Evolutionary conservation across 2,113 vertebrate genomes (phyloP).

Genomic region (Datnioides undecimradiatus): DNA sequence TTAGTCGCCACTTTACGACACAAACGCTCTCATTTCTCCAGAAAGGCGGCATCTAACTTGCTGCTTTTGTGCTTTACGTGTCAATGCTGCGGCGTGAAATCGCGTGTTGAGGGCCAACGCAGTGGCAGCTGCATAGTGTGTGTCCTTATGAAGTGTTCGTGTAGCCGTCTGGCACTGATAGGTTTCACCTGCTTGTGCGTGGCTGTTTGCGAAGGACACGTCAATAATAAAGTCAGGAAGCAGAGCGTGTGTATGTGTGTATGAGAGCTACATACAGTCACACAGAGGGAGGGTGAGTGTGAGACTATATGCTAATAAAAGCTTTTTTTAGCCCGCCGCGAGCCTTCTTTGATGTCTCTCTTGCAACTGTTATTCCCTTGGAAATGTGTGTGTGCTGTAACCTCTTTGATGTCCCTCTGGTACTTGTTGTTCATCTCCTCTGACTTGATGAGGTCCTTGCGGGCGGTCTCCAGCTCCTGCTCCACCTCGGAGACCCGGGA

Average conservation of each 20-base stretch:
- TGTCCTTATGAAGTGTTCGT: constrained; percentile 16
- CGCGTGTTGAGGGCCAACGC: neutral
- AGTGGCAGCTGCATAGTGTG: neutral
- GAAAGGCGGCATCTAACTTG: neutral
- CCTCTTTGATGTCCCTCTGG: constrained; percentile 99
- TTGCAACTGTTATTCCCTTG: constrained; percentile 37
- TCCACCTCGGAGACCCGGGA: constrained; percentile 96
- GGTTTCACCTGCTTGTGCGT: neutral
- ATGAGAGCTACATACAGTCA: neutral
- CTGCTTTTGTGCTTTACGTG: neutral
- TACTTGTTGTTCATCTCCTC: constrained; percentile 99
- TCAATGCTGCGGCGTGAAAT: neutral
- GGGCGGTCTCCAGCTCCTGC: constrained; percentile 96
- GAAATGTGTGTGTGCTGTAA: constrained; percentile 69
- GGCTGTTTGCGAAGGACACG: neutral
- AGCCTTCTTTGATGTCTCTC: constrained; percentile 63
- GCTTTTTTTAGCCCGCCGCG: constrained; percentile 46
- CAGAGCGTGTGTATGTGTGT: neutral
- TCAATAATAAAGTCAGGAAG: too few species aligned
- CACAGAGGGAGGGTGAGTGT: neutral
- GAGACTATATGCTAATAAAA: constrained; percentile 51
- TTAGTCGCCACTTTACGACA: constrained; percentile 22
- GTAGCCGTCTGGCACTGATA: neutral
- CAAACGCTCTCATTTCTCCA: neutral
- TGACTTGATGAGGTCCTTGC: constrained; percentile 97